A percentile compares a stretch with the other conserved stretches of the same genome.
Evolutionary conservation across 2,888 invertebrate species (phyloP).

Genomic region (Amaurobius ferox): DNA sequence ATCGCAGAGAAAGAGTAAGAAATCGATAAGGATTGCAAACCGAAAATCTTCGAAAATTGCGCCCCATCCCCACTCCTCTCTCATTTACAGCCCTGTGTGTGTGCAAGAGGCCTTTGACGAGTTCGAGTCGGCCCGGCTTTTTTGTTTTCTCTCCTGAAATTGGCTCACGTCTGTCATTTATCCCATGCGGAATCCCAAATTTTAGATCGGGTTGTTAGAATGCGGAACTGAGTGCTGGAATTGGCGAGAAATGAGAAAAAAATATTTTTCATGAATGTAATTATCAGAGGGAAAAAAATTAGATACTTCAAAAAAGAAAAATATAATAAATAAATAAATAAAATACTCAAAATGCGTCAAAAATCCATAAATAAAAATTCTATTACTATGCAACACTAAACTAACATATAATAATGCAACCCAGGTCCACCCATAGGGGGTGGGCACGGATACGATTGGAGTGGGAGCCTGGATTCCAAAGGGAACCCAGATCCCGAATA

Average conservation of each 20-base stretch:
- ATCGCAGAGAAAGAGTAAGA: slow-evolving; percentile 21
- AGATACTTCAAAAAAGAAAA: too few species aligned
- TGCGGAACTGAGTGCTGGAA: background rate
- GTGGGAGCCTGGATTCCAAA: too few species aligned
- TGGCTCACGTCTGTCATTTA: slow-evolving; percentile 66
- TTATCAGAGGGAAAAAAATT: too few species aligned
- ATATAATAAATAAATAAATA: too few species aligned
- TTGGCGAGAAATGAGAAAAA: slow-evolving; percentile 12
- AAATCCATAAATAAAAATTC: too few species aligned
- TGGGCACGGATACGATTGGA: too few species aligned
- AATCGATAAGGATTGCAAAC: slow-evolving; percentile 68
- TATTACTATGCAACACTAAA: too few species aligned
- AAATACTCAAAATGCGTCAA: too few species aligned
- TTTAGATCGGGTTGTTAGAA: slow-evolving; percentile 4
- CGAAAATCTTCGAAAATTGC: slow-evolving; percentile 62
- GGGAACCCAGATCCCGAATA: too few species aligned
- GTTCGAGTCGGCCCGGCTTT: slow-evolving; percentile 8
- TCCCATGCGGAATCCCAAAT: slow-evolving; percentile 48
- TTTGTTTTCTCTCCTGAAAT: slow-evolving; percentile 59
- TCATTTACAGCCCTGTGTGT: slow-evolving; percentile 37
- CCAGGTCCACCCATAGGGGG: too few species aligned
- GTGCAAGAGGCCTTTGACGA: slow-evolving; percentile 3
- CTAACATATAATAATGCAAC: too few species aligned
- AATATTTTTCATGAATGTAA: too few species aligned
- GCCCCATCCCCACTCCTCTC: background rate